A percentile compares a stretch with the other conserved stretches of the same genome.
Conservation (phyloP, 1,140 invertebrate genomes). For the Phocides pigmalion region DNA sequence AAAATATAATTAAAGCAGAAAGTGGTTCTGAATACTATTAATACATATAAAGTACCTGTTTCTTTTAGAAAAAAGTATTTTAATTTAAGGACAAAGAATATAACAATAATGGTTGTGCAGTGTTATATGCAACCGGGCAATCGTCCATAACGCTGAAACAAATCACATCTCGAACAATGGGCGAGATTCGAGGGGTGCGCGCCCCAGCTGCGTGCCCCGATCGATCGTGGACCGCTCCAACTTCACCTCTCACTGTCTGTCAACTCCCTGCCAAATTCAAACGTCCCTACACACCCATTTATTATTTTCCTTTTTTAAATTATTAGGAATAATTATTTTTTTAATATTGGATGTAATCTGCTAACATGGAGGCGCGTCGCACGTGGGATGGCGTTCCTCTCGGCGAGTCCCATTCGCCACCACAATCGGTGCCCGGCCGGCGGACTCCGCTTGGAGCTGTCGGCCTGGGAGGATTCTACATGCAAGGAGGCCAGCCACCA, state of each 20-base stretch:
- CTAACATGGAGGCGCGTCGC: conserved; percentile 75
- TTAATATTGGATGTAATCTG: conserved; percentile 20
- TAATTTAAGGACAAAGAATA: background rate
- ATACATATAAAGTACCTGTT: too few species aligned
- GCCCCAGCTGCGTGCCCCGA: conserved; percentile 78
- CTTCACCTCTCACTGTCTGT: conserved; percentile 74
- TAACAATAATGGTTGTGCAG: background rate
- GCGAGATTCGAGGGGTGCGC: conserved; percentile 80
- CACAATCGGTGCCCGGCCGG: conserved; percentile 87
- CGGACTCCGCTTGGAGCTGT: conserved; percentile 92
- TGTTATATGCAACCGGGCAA: conserved; percentile 35
- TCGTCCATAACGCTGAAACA: conserved; percentile 49
- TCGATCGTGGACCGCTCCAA: conserved; percentile 78
- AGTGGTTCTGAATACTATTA: too few species aligned
- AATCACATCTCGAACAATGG: conserved; percentile 76
- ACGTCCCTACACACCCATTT: conserved; percentile 46
- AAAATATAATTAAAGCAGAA: too few species aligned
- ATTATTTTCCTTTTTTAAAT: conserved; percentile 8
- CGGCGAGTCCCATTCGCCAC: conserved; percentile 83
- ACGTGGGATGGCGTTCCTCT: conserved; percentile 75
- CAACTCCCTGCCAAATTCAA: conserved; percentile 62
- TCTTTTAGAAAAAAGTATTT: too few species aligned
- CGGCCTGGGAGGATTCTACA: conserved; percentile 91
- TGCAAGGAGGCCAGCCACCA: conserved; percentile 85
- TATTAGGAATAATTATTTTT: conserved; percentile 16